phyloP scores from a whole-genome alignment of 2,888 invertebrate genomes.

The Byasa hedistus region DNA sequence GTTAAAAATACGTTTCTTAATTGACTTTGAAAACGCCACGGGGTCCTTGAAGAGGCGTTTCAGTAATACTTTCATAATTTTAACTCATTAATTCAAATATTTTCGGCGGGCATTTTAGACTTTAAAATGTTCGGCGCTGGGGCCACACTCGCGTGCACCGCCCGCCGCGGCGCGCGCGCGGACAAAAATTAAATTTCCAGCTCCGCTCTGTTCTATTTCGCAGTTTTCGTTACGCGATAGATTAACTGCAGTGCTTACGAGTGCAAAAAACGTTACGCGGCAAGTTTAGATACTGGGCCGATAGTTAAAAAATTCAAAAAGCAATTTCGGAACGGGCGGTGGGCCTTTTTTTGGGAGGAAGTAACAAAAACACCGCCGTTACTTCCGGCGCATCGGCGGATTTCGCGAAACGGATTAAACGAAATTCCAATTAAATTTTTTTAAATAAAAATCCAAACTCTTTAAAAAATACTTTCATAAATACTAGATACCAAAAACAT shows the following conservation, averaged over 20 bases:
- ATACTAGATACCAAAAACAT: too few species aligned
- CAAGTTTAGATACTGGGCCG: constrained; percentile 22
- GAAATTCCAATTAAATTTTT: not conserved
- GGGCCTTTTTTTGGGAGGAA: not conserved
- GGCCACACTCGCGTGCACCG: constrained; percentile 2
- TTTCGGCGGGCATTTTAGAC: constrained; percentile 23
- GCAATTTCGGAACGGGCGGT: constrained; percentile 15
- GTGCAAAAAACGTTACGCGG: constrained; percentile 10
- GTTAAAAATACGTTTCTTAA: constrained; percentile 51
- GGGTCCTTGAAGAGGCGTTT: constrained; percentile 39
- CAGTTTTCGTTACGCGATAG: constrained; percentile 16
- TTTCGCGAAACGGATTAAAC: not conserved
- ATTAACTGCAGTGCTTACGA: constrained; percentile 21
- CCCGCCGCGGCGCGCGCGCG: not conserved
- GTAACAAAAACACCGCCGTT: constrained; percentile 8
- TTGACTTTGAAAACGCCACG: constrained; percentile 48
- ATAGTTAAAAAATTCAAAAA: constrained; percentile 23
- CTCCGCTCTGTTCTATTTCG: constrained; percentile 10
- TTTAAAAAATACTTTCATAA: too few species aligned
- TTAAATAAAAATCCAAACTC: not conserved
- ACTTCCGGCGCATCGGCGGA: not conserved
- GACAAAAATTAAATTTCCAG: constrained; percentile 9
- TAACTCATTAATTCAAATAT: constrained; percentile 27
- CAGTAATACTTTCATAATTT: constrained; percentile 33
- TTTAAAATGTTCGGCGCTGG: constrained; percentile 14